Evolutionary conservation across 2,797 vertebrate genomes (phyloP).

Genomic region (Tinamus major): DNA sequence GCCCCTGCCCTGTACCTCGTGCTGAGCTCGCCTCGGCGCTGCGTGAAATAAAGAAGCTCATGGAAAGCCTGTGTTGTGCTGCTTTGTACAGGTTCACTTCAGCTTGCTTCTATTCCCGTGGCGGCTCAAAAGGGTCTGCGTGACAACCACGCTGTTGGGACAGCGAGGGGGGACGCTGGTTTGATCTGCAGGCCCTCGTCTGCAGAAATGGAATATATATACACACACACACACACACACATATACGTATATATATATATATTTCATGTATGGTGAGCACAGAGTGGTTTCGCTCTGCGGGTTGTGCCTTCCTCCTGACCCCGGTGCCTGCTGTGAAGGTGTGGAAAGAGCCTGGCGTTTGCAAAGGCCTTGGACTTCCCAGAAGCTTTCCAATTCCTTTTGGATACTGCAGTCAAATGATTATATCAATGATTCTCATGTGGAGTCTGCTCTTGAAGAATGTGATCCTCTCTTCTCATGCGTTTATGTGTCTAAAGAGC

Average conservation of each 20-base stretch:
- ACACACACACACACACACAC: no score
- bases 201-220: no score
- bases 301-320: background rate
- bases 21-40: slow-evolving; percentile 55
- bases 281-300: background rate
- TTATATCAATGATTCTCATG: background rate
- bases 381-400: rapidly evolving
- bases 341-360: background rate
- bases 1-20: slow-evolving; percentile 59
- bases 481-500: background rate
- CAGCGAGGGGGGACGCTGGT: background rate
- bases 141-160: no score
- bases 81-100: slow-evolving; percentile 73
- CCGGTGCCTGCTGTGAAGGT: background rate
- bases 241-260: no score
- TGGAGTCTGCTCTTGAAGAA: background rate
- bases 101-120: background rate
- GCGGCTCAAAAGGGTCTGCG: background rate
- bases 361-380: background rate
- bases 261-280: background rate
- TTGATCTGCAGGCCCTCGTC: no score
- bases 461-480: background rate
- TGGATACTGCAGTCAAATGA: background rate
- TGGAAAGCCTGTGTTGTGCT: slow-evolving; percentile 68
- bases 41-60: slow-evolving; percentile 76